Conservation (phyloP, 2,888 invertebrate species). For the Gastrophysa polygoni region DNA sequence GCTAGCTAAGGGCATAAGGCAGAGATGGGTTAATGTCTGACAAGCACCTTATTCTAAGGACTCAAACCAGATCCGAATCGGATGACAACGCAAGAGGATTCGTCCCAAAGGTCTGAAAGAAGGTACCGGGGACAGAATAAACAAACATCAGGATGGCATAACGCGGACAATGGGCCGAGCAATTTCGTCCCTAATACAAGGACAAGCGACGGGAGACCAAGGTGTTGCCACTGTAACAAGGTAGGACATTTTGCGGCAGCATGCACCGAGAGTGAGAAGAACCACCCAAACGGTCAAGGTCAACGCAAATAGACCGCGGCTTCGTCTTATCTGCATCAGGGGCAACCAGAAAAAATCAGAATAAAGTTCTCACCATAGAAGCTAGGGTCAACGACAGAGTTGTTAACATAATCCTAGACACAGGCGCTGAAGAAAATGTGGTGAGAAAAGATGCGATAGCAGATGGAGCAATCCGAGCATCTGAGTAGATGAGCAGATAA, state of each 20-base stretch:
- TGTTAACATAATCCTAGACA: background rate
- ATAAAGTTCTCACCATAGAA: background rate
- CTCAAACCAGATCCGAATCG: too few relatives aligned
- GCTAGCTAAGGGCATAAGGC: too few relatives aligned
- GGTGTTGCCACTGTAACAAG: background rate
- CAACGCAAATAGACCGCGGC: background rate
- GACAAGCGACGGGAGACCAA: background rate
- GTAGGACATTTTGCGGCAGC: background rate
- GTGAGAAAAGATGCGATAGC: constrained; percentile 3
- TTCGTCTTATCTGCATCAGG: background rate
- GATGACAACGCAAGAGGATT: too few relatives aligned
- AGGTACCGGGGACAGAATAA: too few relatives aligned
- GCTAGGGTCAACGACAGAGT: background rate
- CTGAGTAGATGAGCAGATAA: background rate
- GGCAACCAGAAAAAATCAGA: background rate
- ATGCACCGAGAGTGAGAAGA: background rate
- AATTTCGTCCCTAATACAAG: background rate
- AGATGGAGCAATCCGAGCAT: too few relatives aligned
- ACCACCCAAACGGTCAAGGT: background rate
- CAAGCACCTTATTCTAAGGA: too few relatives aligned
- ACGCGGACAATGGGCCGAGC: too few relatives aligned
- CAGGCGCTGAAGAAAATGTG: background rate
- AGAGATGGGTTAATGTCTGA: too few relatives aligned
- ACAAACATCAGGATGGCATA: too few relatives aligned
- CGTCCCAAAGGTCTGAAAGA: too few relatives aligned